Percentiles rank a stretch among this genome's conserved stretches.
Conservation (phyloP, 2,113 vertebrate genomes). For the Perccottus glenii region DNA sequence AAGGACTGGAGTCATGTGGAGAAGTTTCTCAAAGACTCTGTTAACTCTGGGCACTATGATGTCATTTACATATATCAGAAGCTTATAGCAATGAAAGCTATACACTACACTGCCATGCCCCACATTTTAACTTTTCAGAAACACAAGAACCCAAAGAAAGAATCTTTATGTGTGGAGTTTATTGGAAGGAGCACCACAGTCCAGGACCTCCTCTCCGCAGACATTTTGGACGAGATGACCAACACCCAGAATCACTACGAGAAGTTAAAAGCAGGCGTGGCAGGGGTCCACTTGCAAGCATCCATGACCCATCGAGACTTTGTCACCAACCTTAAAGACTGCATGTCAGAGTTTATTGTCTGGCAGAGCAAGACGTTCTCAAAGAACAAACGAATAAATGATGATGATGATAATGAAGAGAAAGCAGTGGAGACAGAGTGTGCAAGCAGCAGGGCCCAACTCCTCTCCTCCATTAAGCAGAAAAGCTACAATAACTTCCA, state of each 20-base stretch:
- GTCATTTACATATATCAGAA: constrained; percentile 84
- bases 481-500: constrained; percentile 65
- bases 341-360: constrained; percentile 79
- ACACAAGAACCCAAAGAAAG: constrained; percentile 39
- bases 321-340: constrained; percentile 71
- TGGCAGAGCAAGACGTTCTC: constrained; percentile 82
- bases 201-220: constrained; percentile 54
- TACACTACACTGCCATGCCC: constrained; percentile 90
- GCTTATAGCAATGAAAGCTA: constrained; percentile 81
- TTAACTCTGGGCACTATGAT: constrained; percentile 84
- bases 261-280: constrained; percentile 83
- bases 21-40: constrained; percentile 83
- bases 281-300: constrained; percentile 66
- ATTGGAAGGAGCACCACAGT: constrained; percentile 38
- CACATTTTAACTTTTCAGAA: constrained; percentile 70
- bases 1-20: constrained; percentile 86
- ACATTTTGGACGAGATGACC: constrained; percentile 82
- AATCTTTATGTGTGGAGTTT: constrained; percentile 51
- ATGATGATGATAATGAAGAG: not conserved
- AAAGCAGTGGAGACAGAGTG: constrained; percentile 12
- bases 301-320: constrained; percentile 84
- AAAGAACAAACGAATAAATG: constrained; percentile 28
- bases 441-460: constrained; percentile 77
- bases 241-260: constrained; percentile 89
- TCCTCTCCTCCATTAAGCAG: constrained; percentile 88